Base-by-base conservation (phyloP, 1,140 invertebrate species). In the Polyergus mexicanus region DNA sequence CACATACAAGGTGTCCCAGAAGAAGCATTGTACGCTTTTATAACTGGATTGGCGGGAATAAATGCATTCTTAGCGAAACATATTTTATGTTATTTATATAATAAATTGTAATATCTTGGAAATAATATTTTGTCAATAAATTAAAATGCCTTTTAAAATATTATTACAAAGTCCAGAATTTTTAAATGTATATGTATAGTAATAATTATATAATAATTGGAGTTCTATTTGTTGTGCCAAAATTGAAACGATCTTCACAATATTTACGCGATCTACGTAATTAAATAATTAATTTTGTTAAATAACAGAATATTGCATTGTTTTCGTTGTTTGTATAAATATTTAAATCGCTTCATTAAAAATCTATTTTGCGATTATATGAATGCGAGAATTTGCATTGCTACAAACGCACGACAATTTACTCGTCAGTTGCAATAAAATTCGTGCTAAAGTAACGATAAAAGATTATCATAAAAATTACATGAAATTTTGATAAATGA, bases 401-500 rank as follows among this genome's bases (percentile, higher is more conserved):
- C 19, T 22, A 2, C 32, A 58, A 72, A 72, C 8, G 10, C 16
- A 16, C 16, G 16, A 11, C 1, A 28, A 35, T 75, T 75, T 75
- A 38, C n/a, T 72, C 47, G 28, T 58, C 11, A 11, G 7, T 3
- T 13, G n/a, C 7, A 47, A 13, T 16, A 58, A 71, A 32, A 72
- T 38, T 3, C 19, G 28, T 2, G 38, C 28, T 47, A 5, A 38
- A 25, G 4, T 38, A 44, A 47, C n/a, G 7, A 68, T 22, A 32
- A 47, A 60, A 44, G 1, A 72, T 60, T 22, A 47, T 19, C 16
- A 25, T 13, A 44, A 60, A 44, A 60, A 81, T 71, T 68, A 54
- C 32, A 38, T 7, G 6, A 22, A 69, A 80, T 80, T 78, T 51
- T 51, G 35, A 71, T 41, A 58, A 81, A 41, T 28, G 16, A 6